Evolutionary conservation across 2,113 vertebrate genomes (phyloP).

Genomic region (Dicentrarchus labrax): DNA sequence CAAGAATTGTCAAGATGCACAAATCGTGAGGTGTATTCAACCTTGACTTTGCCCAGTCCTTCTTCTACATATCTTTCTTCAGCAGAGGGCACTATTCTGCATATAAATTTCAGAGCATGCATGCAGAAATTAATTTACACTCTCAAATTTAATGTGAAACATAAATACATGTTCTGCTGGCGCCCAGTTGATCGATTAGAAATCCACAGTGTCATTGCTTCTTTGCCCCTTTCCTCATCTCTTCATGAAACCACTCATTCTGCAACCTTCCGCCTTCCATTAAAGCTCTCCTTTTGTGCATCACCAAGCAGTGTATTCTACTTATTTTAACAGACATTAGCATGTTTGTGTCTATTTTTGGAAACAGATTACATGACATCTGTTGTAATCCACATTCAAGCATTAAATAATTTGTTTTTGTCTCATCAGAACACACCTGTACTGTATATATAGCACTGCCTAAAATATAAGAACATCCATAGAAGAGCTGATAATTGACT

Average conservation of each 20-base stretch:
- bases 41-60: conserved; percentile 11
- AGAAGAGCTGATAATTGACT: neutral
- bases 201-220: conserved; percentile 14
- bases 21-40: conserved; percentile 31
- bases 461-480: neutral
- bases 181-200: conserved; percentile 5
- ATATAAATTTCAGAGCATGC: conserved; percentile 9
- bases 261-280: neutral
- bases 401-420: conserved; percentile 10
- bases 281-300: conserved; percentile 1
- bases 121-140: conserved; percentile 30
- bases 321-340: conserved; percentile 15
- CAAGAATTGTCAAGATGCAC: conserved; percentile 36
- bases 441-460: neutral
- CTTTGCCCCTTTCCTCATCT: neutral
- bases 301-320: neutral
- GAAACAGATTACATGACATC: conserved; percentile 40
- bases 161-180: conserved; percentile 19
- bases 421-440: neutral
- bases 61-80: conserved; percentile 21
- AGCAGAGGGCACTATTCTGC: conserved; percentile 57
- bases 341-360: conserved; percentile 38
- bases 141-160: conserved; percentile 9
- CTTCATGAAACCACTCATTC: neutral
- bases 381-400: conserved; percentile 25